These are phyloP conservation scores for Spodoptera picta DNA, from an alignment of 2,888 invertebrate species.

Conservation along the genomic window DNA sequence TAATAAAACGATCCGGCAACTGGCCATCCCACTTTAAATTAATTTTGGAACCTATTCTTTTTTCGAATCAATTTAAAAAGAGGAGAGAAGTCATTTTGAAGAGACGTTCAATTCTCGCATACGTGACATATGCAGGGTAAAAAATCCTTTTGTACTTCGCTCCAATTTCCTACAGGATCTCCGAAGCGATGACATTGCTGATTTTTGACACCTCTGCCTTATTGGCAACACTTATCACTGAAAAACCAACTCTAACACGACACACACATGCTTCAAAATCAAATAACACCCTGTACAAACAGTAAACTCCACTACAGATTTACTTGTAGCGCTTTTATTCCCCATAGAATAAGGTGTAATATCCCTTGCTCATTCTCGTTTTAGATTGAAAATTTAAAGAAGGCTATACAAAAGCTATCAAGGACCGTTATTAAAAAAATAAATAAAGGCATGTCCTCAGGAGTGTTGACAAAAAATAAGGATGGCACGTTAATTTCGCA, in stretches of 20 bases:
- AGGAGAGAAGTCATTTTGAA: constrained; percentile 45
- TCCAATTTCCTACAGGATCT: constrained; percentile 69
- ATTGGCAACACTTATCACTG: constrained; percentile 1
- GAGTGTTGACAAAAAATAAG: constrained; percentile 71
- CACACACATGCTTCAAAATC: neutral
- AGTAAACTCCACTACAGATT: neutral
- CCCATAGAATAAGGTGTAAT: constrained; percentile 9
- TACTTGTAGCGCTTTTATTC: accelerated
- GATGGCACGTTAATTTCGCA: constrained; percentile 80
- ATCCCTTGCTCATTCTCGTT: neutral
- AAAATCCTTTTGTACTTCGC: constrained; percentile 61
- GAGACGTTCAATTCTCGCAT: constrained; percentile 53
- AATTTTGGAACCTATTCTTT: constrained; percentile 42
- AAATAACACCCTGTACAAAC: neutral
- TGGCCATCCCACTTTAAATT: constrained; percentile 45
- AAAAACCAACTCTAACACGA: neutral
- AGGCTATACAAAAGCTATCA: constrained; percentile 55
- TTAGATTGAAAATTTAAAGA: constrained; percentile 15
- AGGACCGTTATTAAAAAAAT: constrained; percentile 72
- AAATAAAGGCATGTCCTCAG: constrained; percentile 69
- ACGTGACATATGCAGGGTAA: constrained; percentile 56
- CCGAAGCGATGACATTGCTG: constrained; percentile 72
- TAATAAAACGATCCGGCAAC: constrained; percentile 48
- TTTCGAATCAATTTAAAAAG: constrained; percentile 44
- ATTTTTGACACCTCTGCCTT: constrained; percentile 57